Base-by-base conservation (phyloP, 2,113 vertebrate genomes). In the Macaca mulatta region DNA sequence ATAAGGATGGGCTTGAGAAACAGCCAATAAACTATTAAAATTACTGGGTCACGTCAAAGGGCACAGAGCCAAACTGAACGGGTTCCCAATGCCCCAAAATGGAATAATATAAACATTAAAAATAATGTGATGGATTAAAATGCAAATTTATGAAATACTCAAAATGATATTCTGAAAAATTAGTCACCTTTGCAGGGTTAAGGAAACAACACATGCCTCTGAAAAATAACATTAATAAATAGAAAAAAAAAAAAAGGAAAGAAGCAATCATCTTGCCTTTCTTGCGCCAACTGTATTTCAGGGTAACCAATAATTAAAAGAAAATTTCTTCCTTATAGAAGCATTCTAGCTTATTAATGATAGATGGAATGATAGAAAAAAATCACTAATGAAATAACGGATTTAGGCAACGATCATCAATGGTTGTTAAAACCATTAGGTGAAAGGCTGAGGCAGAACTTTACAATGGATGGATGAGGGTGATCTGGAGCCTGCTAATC, bases 371-470 rank as follows among this genome's bases (percentile, higher is more conserved):
- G n/a, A 74, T 69, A 64, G 27, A 30, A 79, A 95, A 59, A 94
- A 86, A 40, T 81, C 82, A 89, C 35, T 78, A 93, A 91, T 92
- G 25, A 95, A 64, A 91, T 69, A 82, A 89, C 22, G 50, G 32
- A 69, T 87, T 27, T 70, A 74, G n/a, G 45, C 23, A 90, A 81
- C 45, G 11, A 81, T 81, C 48, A 74, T 38, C 35, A 59, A 67
- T 48, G 23, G 67, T 13, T 90, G 30, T 50, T 77, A 45, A 95
- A 94, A 74, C 43, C 50, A 59, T 20, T 20, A 59, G 69, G 55
- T 57, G 23, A 90, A 95, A 86, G 9, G 23, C 45, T 79, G 30
- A 82, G 61, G 59, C 9, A 77, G n/a, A 93, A 89, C 52, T 75
- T 91, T 45, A 40, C 35, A 83, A 67, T 32, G 13, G 52, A 30